Evolutionary conservation across 2,113 vertebrate genomes (phyloP).

Genomic region (Corythoichthys haematopterus): DNA sequence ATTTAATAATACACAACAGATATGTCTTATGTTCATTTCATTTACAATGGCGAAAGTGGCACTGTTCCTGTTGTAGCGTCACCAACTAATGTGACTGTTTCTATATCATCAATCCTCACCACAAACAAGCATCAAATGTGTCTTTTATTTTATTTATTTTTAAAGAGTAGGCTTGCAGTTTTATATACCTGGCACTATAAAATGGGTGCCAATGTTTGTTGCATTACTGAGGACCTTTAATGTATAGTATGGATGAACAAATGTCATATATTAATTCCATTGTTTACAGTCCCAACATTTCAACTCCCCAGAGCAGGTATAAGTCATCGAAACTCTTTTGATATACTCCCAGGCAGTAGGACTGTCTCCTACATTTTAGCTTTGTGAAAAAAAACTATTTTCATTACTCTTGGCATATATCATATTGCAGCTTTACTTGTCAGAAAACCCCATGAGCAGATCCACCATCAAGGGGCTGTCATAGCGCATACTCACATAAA

Average conservation of each 20-base stretch:
- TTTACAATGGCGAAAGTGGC: too few species aligned
- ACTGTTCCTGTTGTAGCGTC: too few species aligned
- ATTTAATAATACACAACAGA: too few species aligned
- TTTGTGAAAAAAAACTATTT: not conserved
- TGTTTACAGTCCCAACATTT: not conserved
- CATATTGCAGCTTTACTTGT: not conserved
- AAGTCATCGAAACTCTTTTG: not conserved
- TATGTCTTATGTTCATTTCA: too few species aligned
- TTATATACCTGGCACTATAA: too few species aligned
- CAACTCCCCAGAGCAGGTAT: not conserved
- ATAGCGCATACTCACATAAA: not conserved
- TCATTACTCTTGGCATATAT: not conserved
- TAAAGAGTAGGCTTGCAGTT: too few species aligned
- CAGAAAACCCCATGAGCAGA: not conserved
- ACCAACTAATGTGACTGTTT: too few species aligned
- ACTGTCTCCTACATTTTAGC: not conserved
- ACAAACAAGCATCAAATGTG: too few species aligned
- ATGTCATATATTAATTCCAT: not conserved
- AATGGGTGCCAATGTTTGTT: not conserved
- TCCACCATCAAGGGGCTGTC: conserved; percentile 1
- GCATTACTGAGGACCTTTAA: not conserved
- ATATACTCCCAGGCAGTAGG: not conserved
- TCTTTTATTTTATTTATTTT: too few species aligned
- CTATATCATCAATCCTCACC: too few species aligned
- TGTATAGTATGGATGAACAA: not conserved